A percentile compares a stretch with the other conserved stretches of the same genome.
These are phyloP conservation scores for Cancer borealis DNA, from an alignment of 2,888 invertebrate species.

Conservation along the genomic window DNA sequence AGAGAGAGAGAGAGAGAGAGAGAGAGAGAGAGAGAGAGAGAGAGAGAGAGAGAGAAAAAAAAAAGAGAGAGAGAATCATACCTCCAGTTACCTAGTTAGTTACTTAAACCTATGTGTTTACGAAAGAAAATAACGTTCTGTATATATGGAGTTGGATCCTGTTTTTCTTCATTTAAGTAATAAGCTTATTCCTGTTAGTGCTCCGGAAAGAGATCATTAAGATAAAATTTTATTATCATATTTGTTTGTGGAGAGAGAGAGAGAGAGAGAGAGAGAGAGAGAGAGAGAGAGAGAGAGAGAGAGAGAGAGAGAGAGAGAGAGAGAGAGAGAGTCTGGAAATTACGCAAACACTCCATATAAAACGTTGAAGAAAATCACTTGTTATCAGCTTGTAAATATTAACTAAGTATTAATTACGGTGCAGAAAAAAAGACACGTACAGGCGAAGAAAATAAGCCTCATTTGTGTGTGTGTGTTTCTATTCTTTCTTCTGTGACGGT, in stretches of 20 bases:
- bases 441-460: background rate
- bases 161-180: background rate
- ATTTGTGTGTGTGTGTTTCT: background rate
- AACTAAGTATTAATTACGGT: background rate
- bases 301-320: slow-evolving; percentile 23
- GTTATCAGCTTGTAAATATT: slow-evolving; percentile 20
- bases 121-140: background rate
- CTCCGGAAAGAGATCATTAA: background rate
- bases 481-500: background rate
- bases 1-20: slow-evolving; percentile 8
- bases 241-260: background rate
- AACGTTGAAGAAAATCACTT: background rate
- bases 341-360: background rate
- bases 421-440: background rate
- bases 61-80: background rate
- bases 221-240: background rate
- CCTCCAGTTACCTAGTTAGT: background rate
- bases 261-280: background rate
- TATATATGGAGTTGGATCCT: background rate
- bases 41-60: slow-evolving; percentile 10
- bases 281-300: background rate
- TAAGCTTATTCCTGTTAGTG: background rate
- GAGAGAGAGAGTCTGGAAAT: background rate
- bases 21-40: slow-evolving; percentile 32
- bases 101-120: background rate